These are phyloP conservation scores for Sinopyrophorus schimmeli DNA, from an alignment of 2,888 invertebrate species.

Conservation along the genomic window DNA sequence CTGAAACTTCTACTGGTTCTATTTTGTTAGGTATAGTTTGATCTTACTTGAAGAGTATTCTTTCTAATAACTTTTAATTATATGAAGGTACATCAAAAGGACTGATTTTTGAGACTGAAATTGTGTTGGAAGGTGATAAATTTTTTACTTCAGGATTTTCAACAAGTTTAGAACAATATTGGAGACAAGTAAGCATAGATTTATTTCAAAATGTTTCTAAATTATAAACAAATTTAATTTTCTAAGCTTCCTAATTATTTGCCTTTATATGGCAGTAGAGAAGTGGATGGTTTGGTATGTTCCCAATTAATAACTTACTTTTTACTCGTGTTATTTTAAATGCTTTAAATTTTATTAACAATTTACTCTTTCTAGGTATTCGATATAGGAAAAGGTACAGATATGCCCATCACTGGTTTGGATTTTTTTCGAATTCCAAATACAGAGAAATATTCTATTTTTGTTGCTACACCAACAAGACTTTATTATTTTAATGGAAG, in stretches of 20 bases:
- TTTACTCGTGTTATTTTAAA: no score
- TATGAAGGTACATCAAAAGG: conserved; percentile 88
- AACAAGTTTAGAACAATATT: conserved; percentile 74
- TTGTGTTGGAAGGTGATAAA: conserved; percentile 79
- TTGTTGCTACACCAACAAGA: conserved; percentile 81
- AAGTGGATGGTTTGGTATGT: conserved; percentile 75
- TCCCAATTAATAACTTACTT: no score
- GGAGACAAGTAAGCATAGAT: conserved; percentile 48
- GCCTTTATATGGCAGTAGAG: conserved; percentile 72
- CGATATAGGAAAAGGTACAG: conserved; percentile 78
- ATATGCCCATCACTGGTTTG: conserved; percentile 83
- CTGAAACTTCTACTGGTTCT: conserved; percentile 73
- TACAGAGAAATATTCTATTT: conserved; percentile 76
- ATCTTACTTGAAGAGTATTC: no score
- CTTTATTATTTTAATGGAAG: conserved; percentile 88
- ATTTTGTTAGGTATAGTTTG: conserved; percentile 72
- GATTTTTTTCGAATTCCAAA: conserved; percentile 77
- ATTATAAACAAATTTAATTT: conserved; percentile 33
- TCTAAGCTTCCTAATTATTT: conserved; percentile 76
- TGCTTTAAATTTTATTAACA: no score
- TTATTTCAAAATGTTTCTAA: no score
- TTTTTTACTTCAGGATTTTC: conserved; percentile 74
- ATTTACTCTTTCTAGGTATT: conserved; percentile 67
- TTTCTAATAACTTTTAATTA: no score
- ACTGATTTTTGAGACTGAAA: conserved; percentile 86